Percentiles rank a stretch among this genome's conserved stretches.
Conservation (phyloP, 2,113 vertebrate genomes). For the Xerus inauris region DNA sequence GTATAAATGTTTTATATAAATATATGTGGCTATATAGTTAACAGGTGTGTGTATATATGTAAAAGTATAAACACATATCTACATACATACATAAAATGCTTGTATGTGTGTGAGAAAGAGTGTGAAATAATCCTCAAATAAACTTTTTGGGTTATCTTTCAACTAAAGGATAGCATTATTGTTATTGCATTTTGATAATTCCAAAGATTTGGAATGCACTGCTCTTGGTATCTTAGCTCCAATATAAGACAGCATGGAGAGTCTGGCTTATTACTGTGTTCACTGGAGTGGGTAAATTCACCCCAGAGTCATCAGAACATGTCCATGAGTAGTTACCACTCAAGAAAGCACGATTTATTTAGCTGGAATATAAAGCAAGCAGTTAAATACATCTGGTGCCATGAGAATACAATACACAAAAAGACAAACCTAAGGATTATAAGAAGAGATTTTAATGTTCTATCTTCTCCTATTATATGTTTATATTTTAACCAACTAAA, state of each 20-base stretch:
- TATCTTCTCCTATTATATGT: not conserved
- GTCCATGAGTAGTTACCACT: constrained; percentile 19
- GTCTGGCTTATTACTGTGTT: constrained; percentile 11
- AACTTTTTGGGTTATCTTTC: not conserved
- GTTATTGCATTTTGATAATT: constrained; percentile 28
- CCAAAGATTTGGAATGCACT: not conserved
- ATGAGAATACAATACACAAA: not conserved
- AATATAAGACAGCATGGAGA: not conserved
- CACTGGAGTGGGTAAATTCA: constrained; percentile 42
- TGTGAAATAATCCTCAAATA: not conserved
- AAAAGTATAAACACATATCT: too few species aligned
- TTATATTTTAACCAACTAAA: constrained; percentile 26
- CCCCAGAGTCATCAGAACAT: constrained; percentile 26
- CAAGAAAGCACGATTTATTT: constrained; percentile 59
- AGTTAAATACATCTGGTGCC: constrained; percentile 24
- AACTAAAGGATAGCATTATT: constrained; percentile 2
- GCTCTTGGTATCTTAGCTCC: constrained; percentile 45
- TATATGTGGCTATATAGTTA: too few species aligned
- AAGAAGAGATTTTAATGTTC: constrained; percentile 45
- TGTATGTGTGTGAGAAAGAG: not conserved
- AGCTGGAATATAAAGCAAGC: not conserved
- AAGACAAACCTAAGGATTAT: not conserved
- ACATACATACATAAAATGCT: not conserved
- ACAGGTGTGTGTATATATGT: too few species aligned
- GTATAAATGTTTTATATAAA: not conserved